Evolutionary conservation across 1,140 invertebrate species (phyloP), one percentile per base, ranked within the genome.

Genomic region (Lethrus apterus): DNA sequence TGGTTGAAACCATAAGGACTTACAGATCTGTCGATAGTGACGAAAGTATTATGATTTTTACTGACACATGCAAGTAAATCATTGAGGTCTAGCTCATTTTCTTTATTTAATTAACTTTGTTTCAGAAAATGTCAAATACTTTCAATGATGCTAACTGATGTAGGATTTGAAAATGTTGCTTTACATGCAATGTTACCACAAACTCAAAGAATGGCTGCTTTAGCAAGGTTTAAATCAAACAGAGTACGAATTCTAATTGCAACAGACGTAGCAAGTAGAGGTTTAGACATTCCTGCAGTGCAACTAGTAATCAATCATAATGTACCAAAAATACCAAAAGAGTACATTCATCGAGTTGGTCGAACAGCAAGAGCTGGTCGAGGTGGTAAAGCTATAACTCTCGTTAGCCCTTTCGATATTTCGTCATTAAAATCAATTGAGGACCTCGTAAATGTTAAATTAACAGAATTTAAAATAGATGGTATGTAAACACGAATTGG

Each of bases 331-430:
- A 77, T 86, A 49, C 80, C 89, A 1, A 94, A 92, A 62, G 90
- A 94, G 59, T 99, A 99, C 68, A 84, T 99, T 58, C 96, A 99
- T 70, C 78, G 96, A 57, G 94, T 99, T 11, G 96, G 96, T 24
- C 74, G 96, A 61, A 98, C 95, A 35, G 96, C 95, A 3, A 76
- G 96, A 59, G 93, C 93, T 13, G 93, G 93, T 0, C 72, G 88
- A 55, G 75, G 72, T 34, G 95, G 94, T 5, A 74, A 83, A 65
- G 83, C 95, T 1, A 80, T 99, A 33, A 92, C 90, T 15, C 73
- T 99, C 29, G 81, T 98, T 40, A 92, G 90, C 1, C 94, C 93
- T 13, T 78, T 89, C 64, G 94, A 99, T 63, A 78, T 98, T 9
- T 79, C 87, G 60, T 69, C 92, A 18, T 70, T 98, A 2, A 80